phyloP scores from a whole-genome alignment of 2,113 vertebrate species.

The Halichoerus grypus region DNA sequence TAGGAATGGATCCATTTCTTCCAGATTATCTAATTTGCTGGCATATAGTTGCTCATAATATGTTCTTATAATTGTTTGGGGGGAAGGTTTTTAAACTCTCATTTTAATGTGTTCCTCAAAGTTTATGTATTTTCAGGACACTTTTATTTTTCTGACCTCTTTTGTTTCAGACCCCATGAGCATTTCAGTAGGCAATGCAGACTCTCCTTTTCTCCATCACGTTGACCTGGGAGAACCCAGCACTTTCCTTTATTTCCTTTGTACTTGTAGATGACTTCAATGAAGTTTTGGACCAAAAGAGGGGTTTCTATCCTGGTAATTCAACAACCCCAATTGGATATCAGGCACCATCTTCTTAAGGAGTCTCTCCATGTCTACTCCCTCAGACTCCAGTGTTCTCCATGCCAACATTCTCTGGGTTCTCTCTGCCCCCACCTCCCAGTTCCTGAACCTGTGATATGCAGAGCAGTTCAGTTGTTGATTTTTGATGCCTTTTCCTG shows the following conservation, averaged over 20 bases:
- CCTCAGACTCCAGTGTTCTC: not conserved
- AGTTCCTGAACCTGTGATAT: fast-evolving
- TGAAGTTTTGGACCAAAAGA: not conserved
- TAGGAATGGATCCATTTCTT: too few relatives aligned
- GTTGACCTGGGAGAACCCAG: not conserved
- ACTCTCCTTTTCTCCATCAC: not conserved
- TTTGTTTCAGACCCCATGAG: not conserved
- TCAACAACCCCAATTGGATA: too few relatives aligned
- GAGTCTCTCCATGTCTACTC: not conserved
- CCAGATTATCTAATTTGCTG: too few relatives aligned
- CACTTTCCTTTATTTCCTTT: not conserved
- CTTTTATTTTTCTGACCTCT: not conserved
- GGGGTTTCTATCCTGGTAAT: not conserved
- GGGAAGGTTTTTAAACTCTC: not conserved
- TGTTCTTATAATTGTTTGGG: too few relatives aligned
- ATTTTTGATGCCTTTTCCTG: not conserved
- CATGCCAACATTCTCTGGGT: too few relatives aligned
- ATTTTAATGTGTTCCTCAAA: not conserved
- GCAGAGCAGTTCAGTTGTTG: not conserved
- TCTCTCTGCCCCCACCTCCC: not conserved
- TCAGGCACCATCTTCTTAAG: not conserved
- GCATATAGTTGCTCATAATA: too few relatives aligned
- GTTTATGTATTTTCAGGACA: not conserved
- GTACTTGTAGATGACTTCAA: not conserved
- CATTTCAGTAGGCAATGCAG: not conserved